Conservation (phyloP, 2,797 vertebrate genomes). For the Zenarchopterus dispar region DNA sequence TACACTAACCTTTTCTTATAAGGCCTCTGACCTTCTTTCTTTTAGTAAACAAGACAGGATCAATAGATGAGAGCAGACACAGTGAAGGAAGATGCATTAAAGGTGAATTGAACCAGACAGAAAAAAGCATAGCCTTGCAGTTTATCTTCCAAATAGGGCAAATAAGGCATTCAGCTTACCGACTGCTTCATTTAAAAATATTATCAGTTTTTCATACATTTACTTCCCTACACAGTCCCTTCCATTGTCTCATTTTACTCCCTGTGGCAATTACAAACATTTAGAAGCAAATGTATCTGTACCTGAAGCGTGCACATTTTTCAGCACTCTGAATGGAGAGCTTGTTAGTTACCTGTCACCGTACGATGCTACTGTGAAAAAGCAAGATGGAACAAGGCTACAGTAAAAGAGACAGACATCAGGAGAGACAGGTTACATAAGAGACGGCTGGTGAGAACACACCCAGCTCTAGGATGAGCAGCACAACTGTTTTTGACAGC, state of each 20-base stretch:
- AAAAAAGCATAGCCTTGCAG: constrained; percentile 16
- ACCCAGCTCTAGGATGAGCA: constrained; percentile 25
- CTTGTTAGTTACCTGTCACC: background rate
- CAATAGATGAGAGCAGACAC: constrained; percentile 49
- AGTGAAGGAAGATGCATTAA: too few relatives aligned
- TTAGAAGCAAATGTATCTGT: background rate
- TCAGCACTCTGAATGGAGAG: background rate
- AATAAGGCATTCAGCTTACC: background rate
- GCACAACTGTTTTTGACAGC: constrained; percentile 24
- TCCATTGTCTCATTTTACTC: background rate
- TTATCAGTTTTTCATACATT: background rate
- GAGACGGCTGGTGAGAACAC: constrained; percentile 7
- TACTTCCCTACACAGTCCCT: background rate
- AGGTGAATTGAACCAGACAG: constrained; percentile 18
- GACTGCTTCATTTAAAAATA: background rate
- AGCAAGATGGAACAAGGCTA: constrained; percentile 6
- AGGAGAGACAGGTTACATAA: constrained; percentile 46
- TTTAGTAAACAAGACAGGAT: constrained; percentile 50
- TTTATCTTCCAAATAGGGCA: constrained; percentile 6
- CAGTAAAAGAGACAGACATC: constrained; percentile 9
- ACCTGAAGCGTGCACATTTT: background rate
- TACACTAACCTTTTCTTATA: constrained; percentile 49
- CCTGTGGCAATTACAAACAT: background rate
- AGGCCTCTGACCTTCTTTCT: constrained; percentile 50
- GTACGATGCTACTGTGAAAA: constrained; percentile 19